Evolutionary conservation across 2,113 vertebrate genomes (phyloP).

Genomic region (Excalfactoria chinensis): DNA sequence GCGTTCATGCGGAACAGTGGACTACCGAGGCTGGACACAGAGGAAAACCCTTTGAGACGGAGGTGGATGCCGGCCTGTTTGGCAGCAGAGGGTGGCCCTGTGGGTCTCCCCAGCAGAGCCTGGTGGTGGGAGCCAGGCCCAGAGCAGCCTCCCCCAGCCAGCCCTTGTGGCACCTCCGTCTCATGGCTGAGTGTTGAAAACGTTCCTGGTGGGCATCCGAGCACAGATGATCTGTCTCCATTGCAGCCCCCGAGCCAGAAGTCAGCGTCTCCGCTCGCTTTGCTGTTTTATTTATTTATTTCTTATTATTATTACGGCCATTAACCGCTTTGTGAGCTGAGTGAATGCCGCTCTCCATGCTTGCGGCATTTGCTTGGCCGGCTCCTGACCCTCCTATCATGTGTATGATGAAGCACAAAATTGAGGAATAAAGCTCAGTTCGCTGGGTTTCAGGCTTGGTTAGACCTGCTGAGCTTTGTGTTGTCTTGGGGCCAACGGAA

Average conservation of each 20-base stretch:
- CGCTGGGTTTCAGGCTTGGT: not conserved
- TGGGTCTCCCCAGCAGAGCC: not conserved
- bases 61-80: not conserved
- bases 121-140: not conserved
- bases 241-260: not conserved
- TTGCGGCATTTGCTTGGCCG: not conserved
- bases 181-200: fast-evolving
- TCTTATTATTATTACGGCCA: not conserved
- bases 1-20: not conserved
- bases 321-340: not conserved
- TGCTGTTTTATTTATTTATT: not conserved
- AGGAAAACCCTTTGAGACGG: not conserved
- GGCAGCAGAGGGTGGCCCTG: not conserved
- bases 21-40: fast-evolving
- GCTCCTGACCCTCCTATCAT: not conserved
- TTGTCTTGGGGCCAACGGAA: not conserved
- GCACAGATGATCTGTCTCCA: fast-evolving
- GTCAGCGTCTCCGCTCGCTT: not conserved
- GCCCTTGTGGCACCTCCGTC: fast-evolving
- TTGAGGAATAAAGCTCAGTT: not conserved
- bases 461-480: not conserved
- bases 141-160: not conserved
- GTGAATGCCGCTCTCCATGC: fast-evolving
- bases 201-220: not conserved
- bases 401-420: not conserved